A percentile compares a stretch with the other conserved stretches of the same genome.
Evolutionary conservation across 2,888 invertebrate genomes (phyloP).

Genomic region (Dicyrtoma fusca): DNA sequence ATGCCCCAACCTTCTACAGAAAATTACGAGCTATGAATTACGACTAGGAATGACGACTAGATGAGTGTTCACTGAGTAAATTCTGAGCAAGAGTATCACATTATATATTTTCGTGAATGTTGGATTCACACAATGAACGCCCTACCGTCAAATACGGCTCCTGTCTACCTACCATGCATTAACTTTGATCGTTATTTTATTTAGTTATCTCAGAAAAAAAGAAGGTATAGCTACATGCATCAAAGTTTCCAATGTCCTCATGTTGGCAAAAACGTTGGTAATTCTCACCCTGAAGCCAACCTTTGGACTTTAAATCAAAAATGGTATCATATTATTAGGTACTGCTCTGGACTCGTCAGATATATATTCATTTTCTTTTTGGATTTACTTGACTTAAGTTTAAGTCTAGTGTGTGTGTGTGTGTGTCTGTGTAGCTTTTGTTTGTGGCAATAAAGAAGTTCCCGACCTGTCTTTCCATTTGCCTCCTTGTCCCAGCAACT

Average conservation of each 20-base stretch:
- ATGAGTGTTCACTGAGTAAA: constrained; percentile 8
- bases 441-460: not conserved
- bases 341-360: no score
- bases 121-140: constrained; percentile 3
- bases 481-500: constrained; percentile 18
- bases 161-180: constrained; percentile 15
- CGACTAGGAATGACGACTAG: not conserved
- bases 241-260: not conserved
- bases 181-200: constrained; percentile 16
- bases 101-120: not conserved
- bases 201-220: not conserved
- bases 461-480: constrained; percentile 37
- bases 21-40: no score
- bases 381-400: no score
- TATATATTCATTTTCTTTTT: no score
- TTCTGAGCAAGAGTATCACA: constrained; percentile 18
- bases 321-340: constrained; percentile 6
- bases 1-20: no score
- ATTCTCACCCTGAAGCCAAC: not conserved
- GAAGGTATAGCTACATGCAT: not conserved
- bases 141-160: constrained; percentile 19
- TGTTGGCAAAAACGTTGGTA: not conserved
- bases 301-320: constrained; percentile 11
- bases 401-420: no score
- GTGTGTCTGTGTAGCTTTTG: no score